Evolutionary conservation across 92 coral and sea anemone species (phyloP).

Genomic region (Chrysogorgia sp.): DNA sequence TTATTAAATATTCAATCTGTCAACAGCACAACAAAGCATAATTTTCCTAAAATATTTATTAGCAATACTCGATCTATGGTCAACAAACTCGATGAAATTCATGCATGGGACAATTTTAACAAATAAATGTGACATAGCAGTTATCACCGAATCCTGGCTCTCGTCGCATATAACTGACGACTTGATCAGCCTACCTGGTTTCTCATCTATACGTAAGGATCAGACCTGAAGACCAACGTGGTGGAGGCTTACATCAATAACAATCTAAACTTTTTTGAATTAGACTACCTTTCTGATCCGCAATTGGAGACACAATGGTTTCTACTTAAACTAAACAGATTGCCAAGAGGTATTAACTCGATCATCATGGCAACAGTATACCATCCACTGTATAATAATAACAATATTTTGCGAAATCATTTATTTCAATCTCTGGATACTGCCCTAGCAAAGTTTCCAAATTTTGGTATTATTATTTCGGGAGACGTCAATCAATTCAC

Average conservation of each 20-base stretch:
- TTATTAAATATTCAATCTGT: too few relatives aligned
- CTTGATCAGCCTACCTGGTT: conserved; percentile 18
- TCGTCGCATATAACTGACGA: conserved; percentile 5
- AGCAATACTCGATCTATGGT: too few relatives aligned
- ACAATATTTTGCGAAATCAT: conserved; percentile 4
- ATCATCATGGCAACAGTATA: too few relatives aligned
- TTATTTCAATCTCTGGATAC: conserved; percentile 30
- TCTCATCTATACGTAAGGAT: background rate
- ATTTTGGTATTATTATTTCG: conserved; percentile 30
- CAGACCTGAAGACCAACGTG: conserved; percentile 22
- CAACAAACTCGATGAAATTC: too few relatives aligned
- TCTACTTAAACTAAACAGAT: too few relatives aligned
- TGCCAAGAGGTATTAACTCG: too few relatives aligned
- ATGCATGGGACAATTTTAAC: too few relatives aligned
- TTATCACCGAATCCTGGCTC: conserved; percentile 52
- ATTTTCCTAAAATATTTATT: too few relatives aligned
- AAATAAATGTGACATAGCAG: conserved; percentile 19
- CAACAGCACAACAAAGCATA: too few relatives aligned
- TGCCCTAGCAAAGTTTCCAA: conserved; percentile 39
- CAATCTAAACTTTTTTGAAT: background rate
- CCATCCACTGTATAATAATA: too few relatives aligned
- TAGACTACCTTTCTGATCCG: background rate
- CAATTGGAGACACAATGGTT: background rate
- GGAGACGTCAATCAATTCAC: conserved; percentile 59
- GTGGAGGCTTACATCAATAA: conserved; percentile 15